These are phyloP conservation scores for Drosophila watanabei DNA, from an alignment of 1,140 invertebrate genomes.

Conservation along the genomic window DNA sequence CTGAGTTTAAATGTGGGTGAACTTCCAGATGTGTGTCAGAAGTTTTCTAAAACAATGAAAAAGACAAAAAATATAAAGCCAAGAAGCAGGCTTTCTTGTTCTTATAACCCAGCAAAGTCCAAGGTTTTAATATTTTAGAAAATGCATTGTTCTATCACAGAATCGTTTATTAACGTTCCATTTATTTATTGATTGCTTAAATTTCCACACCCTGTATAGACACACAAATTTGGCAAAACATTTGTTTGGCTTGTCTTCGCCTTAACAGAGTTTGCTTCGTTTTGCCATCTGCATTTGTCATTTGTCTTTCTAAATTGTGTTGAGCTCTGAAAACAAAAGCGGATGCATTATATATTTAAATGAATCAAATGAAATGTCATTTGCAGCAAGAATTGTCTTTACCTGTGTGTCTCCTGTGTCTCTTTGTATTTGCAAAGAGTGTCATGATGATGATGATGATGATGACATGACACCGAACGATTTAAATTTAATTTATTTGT, in stretches of 20 bases:
- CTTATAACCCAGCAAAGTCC: not conserved
- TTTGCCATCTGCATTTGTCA: constrained; percentile 31
- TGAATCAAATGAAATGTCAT: constrained; percentile 57
- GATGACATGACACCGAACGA: constrained; percentile 10
- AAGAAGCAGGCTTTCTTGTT: not conserved
- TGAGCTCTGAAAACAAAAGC: constrained; percentile 36
- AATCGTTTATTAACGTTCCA: constrained; percentile 3
- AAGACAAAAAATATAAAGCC: not conserved
- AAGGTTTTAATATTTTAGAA: not conserved
- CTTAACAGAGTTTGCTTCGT: constrained; percentile 14
- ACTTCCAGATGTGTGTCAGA: constrained; percentile 17
- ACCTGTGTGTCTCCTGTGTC: not conserved
- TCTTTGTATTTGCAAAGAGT: constrained; percentile 24
- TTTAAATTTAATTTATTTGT: constrained; percentile 62
- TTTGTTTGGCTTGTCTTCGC: constrained; percentile 29
- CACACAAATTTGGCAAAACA: constrained; percentile 30
- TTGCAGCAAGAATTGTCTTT: constrained; percentile 26
- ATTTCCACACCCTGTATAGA: constrained; percentile 7
- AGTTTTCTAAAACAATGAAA: constrained; percentile 4
- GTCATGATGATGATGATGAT: constrained; percentile 5
- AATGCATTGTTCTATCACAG: constrained; percentile 2
- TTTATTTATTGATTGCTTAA: constrained; percentile 45
- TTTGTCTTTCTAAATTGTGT: constrained; percentile 36
- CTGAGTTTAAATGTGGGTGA: constrained; percentile 7
- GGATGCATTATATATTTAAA: constrained; percentile 58